Conservation (phyloP, 2,888 invertebrate species). For the Morpho deidamia region DNA sequence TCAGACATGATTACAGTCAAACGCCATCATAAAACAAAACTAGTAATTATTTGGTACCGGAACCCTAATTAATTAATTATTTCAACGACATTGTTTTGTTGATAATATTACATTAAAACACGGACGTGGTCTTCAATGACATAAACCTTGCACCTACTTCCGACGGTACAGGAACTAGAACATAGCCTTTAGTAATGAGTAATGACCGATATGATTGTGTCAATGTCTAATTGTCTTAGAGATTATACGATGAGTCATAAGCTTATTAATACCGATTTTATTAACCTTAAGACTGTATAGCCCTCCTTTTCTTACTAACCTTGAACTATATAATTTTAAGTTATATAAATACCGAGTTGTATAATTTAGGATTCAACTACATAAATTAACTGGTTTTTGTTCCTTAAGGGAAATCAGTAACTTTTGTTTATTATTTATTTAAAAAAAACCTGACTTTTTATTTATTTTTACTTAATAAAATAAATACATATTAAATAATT, state of each 20-base stretch:
- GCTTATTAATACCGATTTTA: not conserved
- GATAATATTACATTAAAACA: constrained; percentile 25
- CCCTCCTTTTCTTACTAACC: no score
- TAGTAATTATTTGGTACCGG: not conserved
- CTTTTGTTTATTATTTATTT: no score
- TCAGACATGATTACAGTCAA: no score
- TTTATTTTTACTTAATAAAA: no score
- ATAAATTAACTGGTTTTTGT: no score
- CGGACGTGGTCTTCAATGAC: constrained; percentile 57
- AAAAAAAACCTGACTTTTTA: no score
- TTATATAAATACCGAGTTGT: no score
- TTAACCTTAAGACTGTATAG: not conserved
- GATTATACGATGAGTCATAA: not conserved
- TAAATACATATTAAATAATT: no score
- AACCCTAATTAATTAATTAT: constrained; percentile 5
- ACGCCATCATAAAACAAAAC: no score
- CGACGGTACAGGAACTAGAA: constrained; percentile 47
- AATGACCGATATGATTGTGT: constrained; percentile 10
- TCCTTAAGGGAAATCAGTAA: no score
- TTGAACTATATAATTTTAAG: no score
- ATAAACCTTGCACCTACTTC: constrained; percentile 56
- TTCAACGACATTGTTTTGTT: constrained; percentile 5
- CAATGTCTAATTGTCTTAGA: constrained; percentile 5
- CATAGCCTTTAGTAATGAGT: constrained; percentile 33
- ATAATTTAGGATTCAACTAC: no score